These are phyloP conservation scores for Chionis minor DNA, from an alignment of 2,113 vertebrate genomes.

Conservation along the genomic window DNA sequence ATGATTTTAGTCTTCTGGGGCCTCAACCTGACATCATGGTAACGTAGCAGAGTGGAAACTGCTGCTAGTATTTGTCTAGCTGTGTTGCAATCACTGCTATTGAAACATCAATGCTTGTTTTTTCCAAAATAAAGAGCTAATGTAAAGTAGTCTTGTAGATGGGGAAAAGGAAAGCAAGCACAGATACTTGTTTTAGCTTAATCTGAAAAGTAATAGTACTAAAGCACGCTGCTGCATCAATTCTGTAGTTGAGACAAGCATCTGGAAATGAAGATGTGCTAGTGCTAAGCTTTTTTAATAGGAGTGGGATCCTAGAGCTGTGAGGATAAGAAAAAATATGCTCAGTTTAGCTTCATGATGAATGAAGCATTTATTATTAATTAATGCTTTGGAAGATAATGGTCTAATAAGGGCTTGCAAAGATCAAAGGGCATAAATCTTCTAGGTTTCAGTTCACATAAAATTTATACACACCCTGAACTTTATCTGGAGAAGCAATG, in stretches of 20 bases:
- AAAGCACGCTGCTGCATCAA: neutral
- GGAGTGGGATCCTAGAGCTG: neutral
- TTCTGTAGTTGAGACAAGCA: neutral
- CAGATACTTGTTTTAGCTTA: neutral
- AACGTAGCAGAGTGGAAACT: neutral
- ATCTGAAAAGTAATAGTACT: neutral
- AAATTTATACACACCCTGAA: neutral
- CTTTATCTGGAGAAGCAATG: neutral
- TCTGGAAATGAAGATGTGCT: neutral
- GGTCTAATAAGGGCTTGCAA: neutral
- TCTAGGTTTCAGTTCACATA: neutral
- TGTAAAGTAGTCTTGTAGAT: neutral
- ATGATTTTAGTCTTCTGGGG: neutral
- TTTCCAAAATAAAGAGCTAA: neutral
- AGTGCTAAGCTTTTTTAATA: neutral
- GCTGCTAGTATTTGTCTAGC: neutral
- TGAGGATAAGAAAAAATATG: neutral
- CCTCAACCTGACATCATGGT: neutral
- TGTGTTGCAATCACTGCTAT: neutral
- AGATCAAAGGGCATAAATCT: neutral
- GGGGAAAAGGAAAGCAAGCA: neutral
- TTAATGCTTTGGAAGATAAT: neutral
- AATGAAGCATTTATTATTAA: slow-evolving; percentile 20
- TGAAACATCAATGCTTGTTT: neutral
- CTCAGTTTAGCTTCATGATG: neutral